Conservation (phyloP, 2,888 invertebrate genomes). For the Syritta pipiens region DNA sequence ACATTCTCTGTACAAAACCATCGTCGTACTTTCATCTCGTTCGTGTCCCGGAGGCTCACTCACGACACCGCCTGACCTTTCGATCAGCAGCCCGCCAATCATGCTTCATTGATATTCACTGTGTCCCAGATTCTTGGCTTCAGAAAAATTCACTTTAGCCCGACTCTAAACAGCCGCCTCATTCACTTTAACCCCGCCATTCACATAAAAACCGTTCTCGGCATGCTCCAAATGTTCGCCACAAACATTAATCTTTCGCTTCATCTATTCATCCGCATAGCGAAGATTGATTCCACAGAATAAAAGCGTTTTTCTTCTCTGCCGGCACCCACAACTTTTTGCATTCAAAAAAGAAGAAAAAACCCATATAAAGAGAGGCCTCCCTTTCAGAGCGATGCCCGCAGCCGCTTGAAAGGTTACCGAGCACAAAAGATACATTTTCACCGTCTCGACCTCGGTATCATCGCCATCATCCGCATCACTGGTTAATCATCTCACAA, state of each 20-base stretch:
- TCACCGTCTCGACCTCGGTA: slow-evolving; percentile 27
- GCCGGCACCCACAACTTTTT: slow-evolving; percentile 16
- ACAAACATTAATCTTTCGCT: slow-evolving; percentile 41
- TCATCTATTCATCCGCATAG: slow-evolving; percentile 40
- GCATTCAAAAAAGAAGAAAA: too few relatives aligned
- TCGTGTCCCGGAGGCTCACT: too few relatives aligned
- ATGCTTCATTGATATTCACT: too few relatives aligned
- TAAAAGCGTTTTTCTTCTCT: background rate
- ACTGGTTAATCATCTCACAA: slow-evolving; percentile 57
- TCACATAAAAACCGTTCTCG: too few relatives aligned
- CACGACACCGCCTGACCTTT: too few relatives aligned
- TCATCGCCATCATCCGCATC: slow-evolving; percentile 44
- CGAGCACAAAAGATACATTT: slow-evolving; percentile 51
- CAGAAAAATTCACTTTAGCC: too few relatives aligned
- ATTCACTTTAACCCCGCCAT: too few relatives aligned
- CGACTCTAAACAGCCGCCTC: too few relatives aligned
- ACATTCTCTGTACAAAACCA: too few relatives aligned
- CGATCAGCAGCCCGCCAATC: too few relatives aligned
- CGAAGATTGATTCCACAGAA: slow-evolving; percentile 25
- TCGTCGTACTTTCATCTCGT: too few relatives aligned
- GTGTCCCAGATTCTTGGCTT: too few relatives aligned
- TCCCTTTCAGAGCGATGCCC: slow-evolving; percentile 17
- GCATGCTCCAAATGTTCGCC: slow-evolving; percentile 26
- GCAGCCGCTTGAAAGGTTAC: slow-evolving; percentile 53
- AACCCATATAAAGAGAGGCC: slow-evolving; percentile 14